These are phyloP conservation scores for Drosophila jambulina DNA, from an alignment of 1,140 invertebrate species.

Conservation along the genomic window DNA sequence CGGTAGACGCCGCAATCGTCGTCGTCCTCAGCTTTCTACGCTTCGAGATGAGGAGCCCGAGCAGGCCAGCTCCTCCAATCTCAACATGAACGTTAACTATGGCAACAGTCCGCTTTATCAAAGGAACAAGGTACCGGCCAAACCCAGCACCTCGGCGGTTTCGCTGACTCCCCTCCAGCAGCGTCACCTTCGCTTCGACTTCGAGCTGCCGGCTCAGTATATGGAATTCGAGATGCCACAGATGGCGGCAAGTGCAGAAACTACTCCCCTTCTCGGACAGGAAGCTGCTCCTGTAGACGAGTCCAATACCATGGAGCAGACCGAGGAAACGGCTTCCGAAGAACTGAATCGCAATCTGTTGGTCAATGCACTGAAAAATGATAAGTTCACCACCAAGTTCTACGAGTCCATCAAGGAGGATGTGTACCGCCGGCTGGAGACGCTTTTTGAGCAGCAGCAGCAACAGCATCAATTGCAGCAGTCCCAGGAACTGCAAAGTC, in stretches of 20 bases:
- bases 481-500: constrained; percentile 82
- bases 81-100: constrained; percentile 78
- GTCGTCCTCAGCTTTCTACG: constrained; percentile 54
- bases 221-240: constrained; percentile 54
- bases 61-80: constrained; percentile 58
- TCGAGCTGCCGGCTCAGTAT: constrained; percentile 63
- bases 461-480: constrained; percentile 85
- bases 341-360: constrained; percentile 81
- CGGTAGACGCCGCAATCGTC: constrained; percentile 65
- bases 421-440: constrained; percentile 90
- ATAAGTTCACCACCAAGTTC: constrained; percentile 87
- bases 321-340: constrained; percentile 77
- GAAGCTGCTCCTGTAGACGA: constrained; percentile 51
- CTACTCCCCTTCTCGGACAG: constrained; percentile 40
- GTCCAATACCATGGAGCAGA: constrained; percentile 62
- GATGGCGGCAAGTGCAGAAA: constrained; percentile 12
- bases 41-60: constrained; percentile 57
- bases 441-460: constrained; percentile 88
- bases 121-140: constrained; percentile 76
- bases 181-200: constrained; percentile 78
- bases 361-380: constrained; percentile 81
- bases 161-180: constrained; percentile 74
- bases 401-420: constrained; percentile 89
- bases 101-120: constrained; percentile 75
- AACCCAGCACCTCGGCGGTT: constrained; percentile 63